phyloP scores from a whole-genome alignment of 30 jellyfish, hydroid and myxozoan species.

The Turritopsis dohrnii region DNA sequence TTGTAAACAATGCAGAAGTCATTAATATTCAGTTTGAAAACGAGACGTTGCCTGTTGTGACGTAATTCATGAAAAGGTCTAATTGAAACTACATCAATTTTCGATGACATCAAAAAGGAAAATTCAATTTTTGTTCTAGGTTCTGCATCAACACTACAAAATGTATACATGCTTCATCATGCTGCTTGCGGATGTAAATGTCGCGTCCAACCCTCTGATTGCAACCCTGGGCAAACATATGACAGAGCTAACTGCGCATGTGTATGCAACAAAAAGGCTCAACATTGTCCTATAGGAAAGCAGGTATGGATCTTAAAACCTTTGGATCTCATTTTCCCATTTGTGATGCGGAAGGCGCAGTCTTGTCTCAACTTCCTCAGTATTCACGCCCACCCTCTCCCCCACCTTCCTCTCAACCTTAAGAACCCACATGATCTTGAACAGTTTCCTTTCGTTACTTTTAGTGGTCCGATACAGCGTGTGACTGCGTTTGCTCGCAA shows the following conservation, averaged over 20 bases:
- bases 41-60: too few relatives aligned
- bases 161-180: slow-evolving; percentile 18
- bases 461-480: slow-evolving; percentile 49
- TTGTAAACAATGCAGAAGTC: too few relatives aligned
- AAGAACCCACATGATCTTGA: background rate
- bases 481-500: slow-evolving; percentile 59
- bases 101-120: too few relatives aligned
- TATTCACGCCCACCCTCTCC: background rate
- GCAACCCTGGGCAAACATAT: slow-evolving; percentile 51
- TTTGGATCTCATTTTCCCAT: too few relatives aligned
- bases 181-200: slow-evolving; percentile 49
- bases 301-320: slow-evolving; percentile 41
- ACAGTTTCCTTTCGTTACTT: slow-evolving; percentile 13
- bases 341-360: background rate
- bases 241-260: slow-evolving; percentile 39
- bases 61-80: too few relatives aligned
- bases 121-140: background rate
- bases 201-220: slow-evolving; percentile 44
- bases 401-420: background rate
- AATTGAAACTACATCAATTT: too few relatives aligned
- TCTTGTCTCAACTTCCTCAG: background rate
- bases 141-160: background rate
- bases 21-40: too few relatives aligned
- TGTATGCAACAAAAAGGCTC: slow-evolving; percentile 28
- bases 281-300: slow-evolving; percentile 40